Base-by-base conservation (phyloP, 1,140 invertebrate genomes). In the Drosophila santomea region DNA sequence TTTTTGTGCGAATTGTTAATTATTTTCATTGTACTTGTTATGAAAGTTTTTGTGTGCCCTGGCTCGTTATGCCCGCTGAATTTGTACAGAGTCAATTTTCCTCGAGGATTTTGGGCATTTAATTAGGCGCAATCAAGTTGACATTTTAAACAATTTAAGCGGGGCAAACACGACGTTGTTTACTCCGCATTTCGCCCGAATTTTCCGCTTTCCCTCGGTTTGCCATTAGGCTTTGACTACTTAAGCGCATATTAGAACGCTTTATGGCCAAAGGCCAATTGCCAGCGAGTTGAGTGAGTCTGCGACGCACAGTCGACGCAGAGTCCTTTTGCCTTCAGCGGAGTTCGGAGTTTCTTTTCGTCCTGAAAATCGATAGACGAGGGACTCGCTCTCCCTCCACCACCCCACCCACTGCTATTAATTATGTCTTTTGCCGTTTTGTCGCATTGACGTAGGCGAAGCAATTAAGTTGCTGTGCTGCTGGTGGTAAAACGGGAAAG, bases 111-210 rank as follows among this genome's bases (percentile, higher is more conserved):
- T 80, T 54, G 73, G 73, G 85, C 84, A 89, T 89, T 89, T 85
- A 89, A 89, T 89, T 89, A 89, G 79, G 84, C 80, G 77, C 84
- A 88, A 88, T 89, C 68, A 89, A 89, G 78, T 89, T 89, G 85
- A 90, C 84, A 89, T 89, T 89, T 84, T 89, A 90, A 90, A 89
- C 84, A 90, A 89, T 89, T 89, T 89, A 90, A 90, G 74, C 85
- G 74, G 74, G 78, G 80, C 80, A 89, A 79, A 84, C 77, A 90
- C 64, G 67, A 57, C 35, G 25, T 44, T 54, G 44, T 50, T 56
- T 61, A 57, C 66, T 41, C 39, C 32, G 20, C 52, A n/a, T 47
- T 56, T 25, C 28, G n/a, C 14, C 11, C n/a, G 28, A 17, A 35
- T 54, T 36, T 39, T n/a, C 52, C 51, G 15, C n/a, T 41, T 20